A percentile compares a stretch with the other conserved stretches of the same genome.
These are phyloP conservation scores for Chymomyza costata DNA, from an alignment of 1,140 invertebrate species.

Conservation along the genomic window DNA sequence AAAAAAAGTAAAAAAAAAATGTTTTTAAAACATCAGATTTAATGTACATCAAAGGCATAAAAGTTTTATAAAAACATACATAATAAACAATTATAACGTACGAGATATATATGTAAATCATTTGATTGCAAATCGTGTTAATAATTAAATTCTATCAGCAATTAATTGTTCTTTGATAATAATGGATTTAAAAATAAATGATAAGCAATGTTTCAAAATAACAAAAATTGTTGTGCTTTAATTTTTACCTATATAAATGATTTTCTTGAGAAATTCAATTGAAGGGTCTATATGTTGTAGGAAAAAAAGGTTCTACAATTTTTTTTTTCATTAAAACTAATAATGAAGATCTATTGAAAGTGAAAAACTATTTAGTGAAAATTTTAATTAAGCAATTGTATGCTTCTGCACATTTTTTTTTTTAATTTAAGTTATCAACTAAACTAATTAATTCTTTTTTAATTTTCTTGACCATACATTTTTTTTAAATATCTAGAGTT, in stretches of 20 bases:
- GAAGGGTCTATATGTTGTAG: too few species aligned
- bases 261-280: too few species aligned
- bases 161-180: constrained; percentile 44
- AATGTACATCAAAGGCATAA: constrained; percentile 16
- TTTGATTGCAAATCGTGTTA: constrained; percentile 45
- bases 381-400: too few species aligned
- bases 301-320: too few species aligned
- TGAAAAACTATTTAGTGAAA: too few species aligned
- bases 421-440: background rate
- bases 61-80: constrained; percentile 46
- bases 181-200: constrained; percentile 51
- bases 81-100: constrained; percentile 1
- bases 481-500: too few species aligned
- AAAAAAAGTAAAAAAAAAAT: constrained; percentile 16
- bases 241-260: background rate
- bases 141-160: constrained; percentile 23
- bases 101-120: constrained; percentile 8
- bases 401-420: background rate
- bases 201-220: constrained; percentile 38
- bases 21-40: constrained; percentile 49
- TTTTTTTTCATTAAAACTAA: too few species aligned
- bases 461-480: too few species aligned
- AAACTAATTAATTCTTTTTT: too few species aligned
- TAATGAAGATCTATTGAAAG: too few species aligned
- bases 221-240: background rate